Percentiles rank a stretch among this genome's conserved stretches.
Conservation (phyloP, 1,140 invertebrate species). For the Anastrepha obliqua region DNA sequence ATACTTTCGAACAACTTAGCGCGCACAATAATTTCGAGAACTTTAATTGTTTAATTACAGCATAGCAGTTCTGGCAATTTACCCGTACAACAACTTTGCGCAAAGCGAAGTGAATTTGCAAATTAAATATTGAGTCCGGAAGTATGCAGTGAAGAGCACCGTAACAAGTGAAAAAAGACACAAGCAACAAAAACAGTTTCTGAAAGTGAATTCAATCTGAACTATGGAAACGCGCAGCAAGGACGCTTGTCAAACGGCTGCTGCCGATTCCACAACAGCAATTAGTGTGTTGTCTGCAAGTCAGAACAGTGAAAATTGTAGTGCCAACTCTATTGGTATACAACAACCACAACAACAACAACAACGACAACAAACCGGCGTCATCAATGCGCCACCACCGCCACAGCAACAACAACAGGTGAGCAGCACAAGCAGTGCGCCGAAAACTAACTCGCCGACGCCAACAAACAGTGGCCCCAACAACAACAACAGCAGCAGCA, state of each 20-base stretch:
- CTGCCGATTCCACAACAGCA: conserved; percentile 58
- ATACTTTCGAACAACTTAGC: not conserved
- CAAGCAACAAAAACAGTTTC: not conserved
- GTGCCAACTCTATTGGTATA: conserved; percentile 63
- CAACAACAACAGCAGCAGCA: conserved; percentile 60
- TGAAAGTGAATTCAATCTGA: conserved; percentile 11
- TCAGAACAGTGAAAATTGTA: conserved; percentile 57
- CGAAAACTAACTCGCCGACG: conserved; percentile 54
- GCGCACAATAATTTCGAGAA: not conserved
- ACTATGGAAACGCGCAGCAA: conserved; percentile 55
- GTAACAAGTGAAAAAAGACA: not conserved
- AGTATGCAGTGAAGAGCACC: not conserved
- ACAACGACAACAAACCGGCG: conserved; percentile 52
- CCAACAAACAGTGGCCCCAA: conserved; percentile 53
- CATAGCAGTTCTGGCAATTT: not conserved
- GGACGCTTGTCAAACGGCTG: conserved; percentile 65
- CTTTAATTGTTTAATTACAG: conserved; percentile 52
- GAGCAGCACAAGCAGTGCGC: conserved; percentile 39
- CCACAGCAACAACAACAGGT: conserved; percentile 56
- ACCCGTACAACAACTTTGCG: not conserved
- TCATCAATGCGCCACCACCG: not conserved
- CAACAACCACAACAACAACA: conserved; percentile 53
- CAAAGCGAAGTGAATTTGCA: not conserved
- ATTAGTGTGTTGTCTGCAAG: not conserved
- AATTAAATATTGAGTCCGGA: not conserved